phyloP scores from a whole-genome alignment of 2,113 vertebrate genomes.

The Crocuta crocuta region DNA sequence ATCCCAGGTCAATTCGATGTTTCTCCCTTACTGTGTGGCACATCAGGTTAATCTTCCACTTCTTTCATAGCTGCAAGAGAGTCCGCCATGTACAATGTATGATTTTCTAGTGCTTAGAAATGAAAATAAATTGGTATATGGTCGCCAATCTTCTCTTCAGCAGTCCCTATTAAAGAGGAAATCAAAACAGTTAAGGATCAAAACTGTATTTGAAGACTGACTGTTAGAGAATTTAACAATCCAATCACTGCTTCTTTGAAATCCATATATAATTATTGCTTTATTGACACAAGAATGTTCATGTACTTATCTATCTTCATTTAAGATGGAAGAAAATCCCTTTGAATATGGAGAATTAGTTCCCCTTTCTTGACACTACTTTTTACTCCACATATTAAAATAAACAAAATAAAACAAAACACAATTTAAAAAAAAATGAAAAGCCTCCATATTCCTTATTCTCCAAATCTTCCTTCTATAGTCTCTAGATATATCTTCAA shows the following conservation, averaged over 20 bases:
- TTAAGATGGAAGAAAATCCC: not conserved
- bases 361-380: not conserved
- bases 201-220: not conserved
- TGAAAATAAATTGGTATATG: not conserved
- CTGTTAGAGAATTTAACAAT: not conserved
- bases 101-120: not conserved
- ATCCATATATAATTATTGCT: not conserved
- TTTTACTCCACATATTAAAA: not conserved
- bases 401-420: not conserved
- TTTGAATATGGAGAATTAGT: not conserved
- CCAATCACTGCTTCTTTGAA: not conserved
- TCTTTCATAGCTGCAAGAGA: not conserved
- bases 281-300: not conserved
- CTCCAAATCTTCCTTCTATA: not conserved
- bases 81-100: not conserved
- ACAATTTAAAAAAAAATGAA: not conserved
- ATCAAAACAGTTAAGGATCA: not conserved
- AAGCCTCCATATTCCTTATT: not conserved
- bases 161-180: not conserved
- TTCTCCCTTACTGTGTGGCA: not conserved
- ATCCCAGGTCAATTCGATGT: not conserved
- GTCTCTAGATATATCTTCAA: not conserved
- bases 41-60: not conserved
- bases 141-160: not conserved
- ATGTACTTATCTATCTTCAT: not conserved